Conservation (phyloP, 2,797 vertebrate species). For the Clarias fuscus region DNA sequence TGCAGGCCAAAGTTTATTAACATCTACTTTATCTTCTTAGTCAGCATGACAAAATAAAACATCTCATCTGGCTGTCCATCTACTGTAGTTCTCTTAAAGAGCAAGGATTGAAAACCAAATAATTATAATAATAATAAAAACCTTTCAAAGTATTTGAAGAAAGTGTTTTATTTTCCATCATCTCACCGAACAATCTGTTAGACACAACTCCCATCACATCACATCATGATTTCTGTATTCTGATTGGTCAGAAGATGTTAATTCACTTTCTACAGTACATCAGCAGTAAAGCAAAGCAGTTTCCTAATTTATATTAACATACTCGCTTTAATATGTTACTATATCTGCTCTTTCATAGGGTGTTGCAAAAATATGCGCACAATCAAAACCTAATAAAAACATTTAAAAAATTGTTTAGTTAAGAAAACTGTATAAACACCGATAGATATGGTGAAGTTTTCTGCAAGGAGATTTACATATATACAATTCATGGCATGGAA, state of each 20-base stretch:
- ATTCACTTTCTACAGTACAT: background rate
- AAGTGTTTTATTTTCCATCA: background rate
- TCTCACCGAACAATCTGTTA: background rate
- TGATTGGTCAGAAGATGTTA: background rate
- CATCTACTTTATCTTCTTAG: background rate
- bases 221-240: background rate
- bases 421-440: no score
- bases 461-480: background rate
- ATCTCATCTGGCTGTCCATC: background rate
- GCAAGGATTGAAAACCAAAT: background rate
- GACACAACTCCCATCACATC: background rate
- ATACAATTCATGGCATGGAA: background rate
- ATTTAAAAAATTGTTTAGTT: no score
- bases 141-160: background rate
- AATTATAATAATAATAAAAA: background rate
- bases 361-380: background rate
- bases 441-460: no score
- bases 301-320: background rate
- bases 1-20: conserved; percentile 6
- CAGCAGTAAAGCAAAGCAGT: background rate
- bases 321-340: background rate
- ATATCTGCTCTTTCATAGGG: background rate
- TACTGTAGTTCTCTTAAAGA: background rate
- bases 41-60: background rate
- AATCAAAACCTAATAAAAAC: background rate